Conservation (phyloP, 1,140 invertebrate species). For the Cotesia glomerata region DNA sequence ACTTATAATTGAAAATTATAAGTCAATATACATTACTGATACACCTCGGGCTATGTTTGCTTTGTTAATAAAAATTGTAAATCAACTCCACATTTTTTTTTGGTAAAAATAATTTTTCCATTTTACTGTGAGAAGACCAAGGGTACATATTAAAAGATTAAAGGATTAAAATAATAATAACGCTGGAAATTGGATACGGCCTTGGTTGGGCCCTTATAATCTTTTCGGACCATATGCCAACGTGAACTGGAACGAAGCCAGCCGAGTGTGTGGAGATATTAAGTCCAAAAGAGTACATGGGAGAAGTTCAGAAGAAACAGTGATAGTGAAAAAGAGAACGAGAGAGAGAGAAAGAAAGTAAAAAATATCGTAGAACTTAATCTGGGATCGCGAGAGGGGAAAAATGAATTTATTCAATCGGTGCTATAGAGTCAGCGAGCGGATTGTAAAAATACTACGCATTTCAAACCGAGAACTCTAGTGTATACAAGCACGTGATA, state of each 20-base stretch:
- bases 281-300: background rate
- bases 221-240: slow-evolving; percentile 41
- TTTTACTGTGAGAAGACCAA: slow-evolving; percentile 18
- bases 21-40: too few species aligned
- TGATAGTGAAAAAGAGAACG: background rate
- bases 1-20: too few species aligned
- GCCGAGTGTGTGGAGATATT: slow-evolving; percentile 33
- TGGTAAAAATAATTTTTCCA: background rate
- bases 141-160: slow-evolving; percentile 35
- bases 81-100: background rate
- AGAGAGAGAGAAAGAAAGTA: slow-evolving; percentile 20
- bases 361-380: slow-evolving; percentile 51
- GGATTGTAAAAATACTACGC: slow-evolving; percentile 17
- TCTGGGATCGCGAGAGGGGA: slow-evolving; percentile 49
- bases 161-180: slow-evolving; percentile 59
- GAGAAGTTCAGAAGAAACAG: background rate
- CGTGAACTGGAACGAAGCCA: slow-evolving; percentile 49
- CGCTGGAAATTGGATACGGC: slow-evolving; percentile 56
- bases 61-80: too few species aligned
- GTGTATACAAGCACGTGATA: slow-evolving; percentile 11
- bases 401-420: slow-evolving; percentile 55
- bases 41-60: too few species aligned
- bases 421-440: slow-evolving; percentile 14
- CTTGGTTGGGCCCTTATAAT: slow-evolving; percentile 36
- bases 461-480: slow-evolving; percentile 18